Evolutionary conservation across 2,888 invertebrate species (phyloP).

Genomic region (Nezara viridula): DNA sequence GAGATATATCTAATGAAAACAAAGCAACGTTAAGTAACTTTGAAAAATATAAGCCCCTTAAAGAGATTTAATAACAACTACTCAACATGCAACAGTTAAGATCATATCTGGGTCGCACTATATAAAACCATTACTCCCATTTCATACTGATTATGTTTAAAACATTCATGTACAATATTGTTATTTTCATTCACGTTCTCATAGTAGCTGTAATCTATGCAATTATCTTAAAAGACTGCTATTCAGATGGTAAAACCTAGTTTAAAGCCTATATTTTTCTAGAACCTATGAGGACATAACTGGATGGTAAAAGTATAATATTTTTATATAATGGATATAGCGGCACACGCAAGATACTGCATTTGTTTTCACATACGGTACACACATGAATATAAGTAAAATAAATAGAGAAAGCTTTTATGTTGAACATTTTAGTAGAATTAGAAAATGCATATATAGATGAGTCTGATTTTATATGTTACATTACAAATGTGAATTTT

Average conservation of each 20-base stretch:
- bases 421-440: too few species aligned
- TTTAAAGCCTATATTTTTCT: not conserved
- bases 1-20: not conserved
- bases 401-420: too few species aligned
- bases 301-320: too few species aligned
- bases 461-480: too few species aligned
- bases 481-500: too few species aligned
- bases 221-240: not conserved
- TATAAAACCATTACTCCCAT: not conserved
- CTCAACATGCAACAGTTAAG: constrained; percentile 5
- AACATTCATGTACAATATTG: not conserved
- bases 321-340: too few species aligned
- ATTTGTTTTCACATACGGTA: too few species aligned
- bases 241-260: not conserved
- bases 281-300: not conserved
- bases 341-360: too few species aligned
- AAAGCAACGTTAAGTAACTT: not conserved
- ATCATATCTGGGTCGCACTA: not conserved
- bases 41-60: not conserved
- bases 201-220: not conserved
- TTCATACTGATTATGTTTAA: not conserved
- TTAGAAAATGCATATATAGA: too few species aligned
- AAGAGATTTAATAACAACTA: not conserved
- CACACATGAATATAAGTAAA: too few species aligned
- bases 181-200: not conserved